Evolutionary conservation across 2,113 vertebrate genomes (phyloP).

Genomic region (Azemiops feae): DNA sequence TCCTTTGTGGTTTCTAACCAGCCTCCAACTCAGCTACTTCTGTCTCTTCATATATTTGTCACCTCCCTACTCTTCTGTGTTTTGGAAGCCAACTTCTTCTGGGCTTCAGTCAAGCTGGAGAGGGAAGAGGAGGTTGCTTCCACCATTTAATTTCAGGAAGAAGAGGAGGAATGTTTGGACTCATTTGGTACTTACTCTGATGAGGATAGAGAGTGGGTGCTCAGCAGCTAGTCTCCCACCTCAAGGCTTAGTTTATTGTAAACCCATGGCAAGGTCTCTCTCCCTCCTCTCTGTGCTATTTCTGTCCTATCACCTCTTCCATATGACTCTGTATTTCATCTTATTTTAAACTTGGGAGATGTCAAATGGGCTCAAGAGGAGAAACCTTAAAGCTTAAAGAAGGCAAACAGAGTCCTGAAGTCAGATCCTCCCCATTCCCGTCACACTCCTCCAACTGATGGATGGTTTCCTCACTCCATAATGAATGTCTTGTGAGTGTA

Average conservation of each 20-base stretch:
- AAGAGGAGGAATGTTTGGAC: not conserved
- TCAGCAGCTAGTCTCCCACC: not conserved
- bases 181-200: not conserved
- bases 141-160: not conserved
- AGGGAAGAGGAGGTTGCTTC: not conserved
- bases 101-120: not conserved
- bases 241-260: not conserved
- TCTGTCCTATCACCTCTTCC: not conserved
- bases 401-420: not conserved
- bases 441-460: not conserved
- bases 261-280: not conserved
- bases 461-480: not conserved
- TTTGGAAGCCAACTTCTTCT: not conserved
- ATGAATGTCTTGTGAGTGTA: not conserved
- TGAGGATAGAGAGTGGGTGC: not conserved
- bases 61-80: not conserved
- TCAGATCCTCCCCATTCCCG: not conserved
- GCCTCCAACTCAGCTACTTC: not conserved
- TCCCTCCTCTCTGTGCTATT: not conserved
- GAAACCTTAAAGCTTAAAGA: not conserved
- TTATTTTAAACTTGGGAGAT: not conserved
- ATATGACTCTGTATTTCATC: not conserved
- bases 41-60: not conserved
- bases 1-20: not conserved
- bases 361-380: not conserved